These are phyloP conservation scores for Stenodema calcarata DNA, from an alignment of 2,888 invertebrate genomes.

Conservation along the genomic window DNA sequence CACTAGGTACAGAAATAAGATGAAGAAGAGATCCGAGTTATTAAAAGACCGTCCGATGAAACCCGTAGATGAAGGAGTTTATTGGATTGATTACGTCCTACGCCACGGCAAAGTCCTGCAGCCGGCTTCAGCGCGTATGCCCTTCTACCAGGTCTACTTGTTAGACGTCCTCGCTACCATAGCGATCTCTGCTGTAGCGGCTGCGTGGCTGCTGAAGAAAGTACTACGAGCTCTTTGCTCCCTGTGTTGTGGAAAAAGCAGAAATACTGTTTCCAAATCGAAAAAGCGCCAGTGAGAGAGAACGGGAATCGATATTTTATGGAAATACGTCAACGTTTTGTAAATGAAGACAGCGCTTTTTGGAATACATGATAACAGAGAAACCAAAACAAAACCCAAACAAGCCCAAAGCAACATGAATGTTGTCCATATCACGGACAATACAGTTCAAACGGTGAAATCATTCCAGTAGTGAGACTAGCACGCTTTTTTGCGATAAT, in stretches of 20 bases:
- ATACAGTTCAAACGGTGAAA: too few relatives aligned
- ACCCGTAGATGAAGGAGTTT: conserved; percentile 50
- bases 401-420: too few relatives aligned
- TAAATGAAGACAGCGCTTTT: too few relatives aligned
- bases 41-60: conserved; percentile 40
- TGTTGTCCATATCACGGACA: too few relatives aligned
- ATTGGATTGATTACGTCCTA: conserved; percentile 53
- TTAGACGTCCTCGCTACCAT: conserved; percentile 23
- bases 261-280: neutral
- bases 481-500: too few relatives aligned
- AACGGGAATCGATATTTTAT: too few relatives aligned
- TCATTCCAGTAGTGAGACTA: too few relatives aligned
- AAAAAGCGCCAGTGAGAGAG: neutral
- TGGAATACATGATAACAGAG: too few relatives aligned
- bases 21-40: neutral
- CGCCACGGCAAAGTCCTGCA: conserved; percentile 52
- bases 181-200: neutral
- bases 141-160: conserved; percentile 41
- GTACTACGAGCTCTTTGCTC: neutral
- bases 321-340: too few relatives aligned
- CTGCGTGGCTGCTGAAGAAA: neutral
- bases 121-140: conserved; percentile 30
- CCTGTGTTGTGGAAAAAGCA: neutral
- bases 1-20: neutral
- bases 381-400: too few relatives aligned